Evolutionary conservation across 2,888 invertebrate genomes (phyloP).

Genomic region (Sialis lutaria): DNA sequence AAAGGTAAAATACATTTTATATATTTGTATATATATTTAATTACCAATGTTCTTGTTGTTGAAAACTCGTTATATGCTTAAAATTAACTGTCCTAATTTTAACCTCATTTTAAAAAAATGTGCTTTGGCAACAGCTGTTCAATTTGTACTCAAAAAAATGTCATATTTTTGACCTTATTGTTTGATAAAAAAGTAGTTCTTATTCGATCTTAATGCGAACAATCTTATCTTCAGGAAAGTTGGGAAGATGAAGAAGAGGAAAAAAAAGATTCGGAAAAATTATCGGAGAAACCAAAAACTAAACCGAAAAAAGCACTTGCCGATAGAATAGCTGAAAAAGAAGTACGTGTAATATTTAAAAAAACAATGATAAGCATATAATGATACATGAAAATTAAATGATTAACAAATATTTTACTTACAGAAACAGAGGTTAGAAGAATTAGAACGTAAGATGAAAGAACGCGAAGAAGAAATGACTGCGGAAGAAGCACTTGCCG

Average conservation of each 20-base stretch:
- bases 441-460: slow-evolving; percentile 37
- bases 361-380: neutral
- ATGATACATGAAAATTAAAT: neutral
- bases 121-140: no score
- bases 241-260: slow-evolving; percentile 87
- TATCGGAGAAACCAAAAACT: slow-evolving; percentile 37
- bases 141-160: no score
- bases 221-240: slow-evolving; percentile 48
- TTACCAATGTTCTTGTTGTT: no score
- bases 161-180: no score
- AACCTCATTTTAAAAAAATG: slow-evolving; percentile 2
- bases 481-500: slow-evolving; percentile 58
- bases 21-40: neutral
- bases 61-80: neutral
- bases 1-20: slow-evolving; percentile 37
- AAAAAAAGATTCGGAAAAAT: slow-evolving; percentile 52
- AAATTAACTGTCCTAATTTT: slow-evolving; percentile 4
- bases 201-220: no score
- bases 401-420: slow-evolving; percentile 9
- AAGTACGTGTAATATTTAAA: slow-evolving; percentile 32
- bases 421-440: slow-evolving; percentile 42
- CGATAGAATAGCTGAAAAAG: slow-evolving; percentile 77
- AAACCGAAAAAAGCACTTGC: slow-evolving; percentile 58
- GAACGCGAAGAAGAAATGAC: slow-evolving; percentile 49
- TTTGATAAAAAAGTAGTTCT: no score